Evolutionary conservation across 2,797 vertebrate species (phyloP).

Genomic region (Kryptolebias ocellatus): DNA sequence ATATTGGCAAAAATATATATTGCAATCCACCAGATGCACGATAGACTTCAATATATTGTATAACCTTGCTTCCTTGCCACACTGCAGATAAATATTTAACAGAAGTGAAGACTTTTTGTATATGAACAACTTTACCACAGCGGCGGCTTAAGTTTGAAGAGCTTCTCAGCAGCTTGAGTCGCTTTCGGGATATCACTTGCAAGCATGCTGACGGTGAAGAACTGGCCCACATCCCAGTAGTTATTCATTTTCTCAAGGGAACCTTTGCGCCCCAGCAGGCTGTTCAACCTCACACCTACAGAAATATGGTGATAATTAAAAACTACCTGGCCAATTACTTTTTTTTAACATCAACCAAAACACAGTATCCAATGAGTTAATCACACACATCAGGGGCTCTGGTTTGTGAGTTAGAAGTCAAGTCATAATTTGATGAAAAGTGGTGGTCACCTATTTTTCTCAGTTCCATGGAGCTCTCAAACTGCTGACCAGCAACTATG

Average conservation of each 20-base stretch:
- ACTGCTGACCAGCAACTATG: constrained; percentile 91
- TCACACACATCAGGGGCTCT: too few relatives aligned
- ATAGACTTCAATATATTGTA: too few relatives aligned
- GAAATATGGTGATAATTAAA: constrained; percentile 4
- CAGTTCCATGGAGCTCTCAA: constrained; percentile 95
- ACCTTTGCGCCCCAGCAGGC: constrained; percentile 93
- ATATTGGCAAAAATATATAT: too few relatives aligned
- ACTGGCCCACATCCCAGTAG: constrained; percentile 97
- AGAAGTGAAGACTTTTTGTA: too few relatives aligned
- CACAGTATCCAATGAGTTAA: background rate
- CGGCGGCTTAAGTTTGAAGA: constrained; percentile 96
- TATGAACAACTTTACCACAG: constrained; percentile 83
- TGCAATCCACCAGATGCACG: too few relatives aligned
- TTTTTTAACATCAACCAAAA: background rate
- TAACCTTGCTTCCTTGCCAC: background rate
- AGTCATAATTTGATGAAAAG: too few relatives aligned
- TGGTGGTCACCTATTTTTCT: constrained; percentile 89
- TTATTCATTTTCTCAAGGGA: constrained; percentile 96
- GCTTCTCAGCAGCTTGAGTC: constrained; percentile 92
- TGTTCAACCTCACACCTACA: constrained; percentile 91
- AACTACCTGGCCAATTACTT: background rate
- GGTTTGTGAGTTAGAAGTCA: too few relatives aligned
- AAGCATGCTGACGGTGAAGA: constrained; percentile 94
- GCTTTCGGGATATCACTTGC: constrained; percentile 91
- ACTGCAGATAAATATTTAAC: background rate